Percentiles rank a stretch among this genome's conserved stretches.
Evolutionary conservation across 2,113 vertebrate genomes (phyloP).

Genomic region (Onychorhynchus coronatus): DNA sequence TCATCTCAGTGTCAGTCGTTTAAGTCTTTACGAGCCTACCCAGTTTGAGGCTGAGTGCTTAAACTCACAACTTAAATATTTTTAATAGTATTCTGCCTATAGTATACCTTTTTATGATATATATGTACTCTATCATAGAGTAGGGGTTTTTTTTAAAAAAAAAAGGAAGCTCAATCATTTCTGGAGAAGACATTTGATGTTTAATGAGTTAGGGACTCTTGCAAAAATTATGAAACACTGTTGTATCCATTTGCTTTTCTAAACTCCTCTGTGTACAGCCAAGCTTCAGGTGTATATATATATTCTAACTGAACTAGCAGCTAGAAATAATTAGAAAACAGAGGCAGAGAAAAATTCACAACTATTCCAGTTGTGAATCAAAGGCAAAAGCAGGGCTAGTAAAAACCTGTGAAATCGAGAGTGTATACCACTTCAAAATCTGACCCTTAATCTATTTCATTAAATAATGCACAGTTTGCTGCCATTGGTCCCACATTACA

Average conservation of each 20-base stretch:
- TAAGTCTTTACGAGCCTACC: background rate
- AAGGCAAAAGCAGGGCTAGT: background rate
- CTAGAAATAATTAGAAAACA: background rate
- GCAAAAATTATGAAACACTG: background rate
- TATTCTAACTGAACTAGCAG: background rate
- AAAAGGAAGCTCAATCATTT: accelerated
- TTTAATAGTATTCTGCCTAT: background rate
- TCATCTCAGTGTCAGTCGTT: background rate
- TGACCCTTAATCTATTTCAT: background rate
- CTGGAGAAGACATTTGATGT: background rate
- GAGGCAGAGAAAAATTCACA: background rate
- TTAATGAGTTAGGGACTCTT: background rate
- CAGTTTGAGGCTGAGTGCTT: background rate
- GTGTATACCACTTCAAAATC: background rate
- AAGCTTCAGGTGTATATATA: background rate
- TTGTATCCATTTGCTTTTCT: background rate
- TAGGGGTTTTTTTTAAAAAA: background rate
- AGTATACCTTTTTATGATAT: background rate
- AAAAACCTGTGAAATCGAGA: background rate
- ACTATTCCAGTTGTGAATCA: background rate
- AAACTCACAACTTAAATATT: background rate
- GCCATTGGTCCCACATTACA: background rate
- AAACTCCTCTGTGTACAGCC: background rate
- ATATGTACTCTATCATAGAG: background rate
- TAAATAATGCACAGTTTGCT: background rate